Evolutionary conservation across 1,140 invertebrate species (phyloP).

Genomic region (Mycetomoellerius zeteki): DNA sequence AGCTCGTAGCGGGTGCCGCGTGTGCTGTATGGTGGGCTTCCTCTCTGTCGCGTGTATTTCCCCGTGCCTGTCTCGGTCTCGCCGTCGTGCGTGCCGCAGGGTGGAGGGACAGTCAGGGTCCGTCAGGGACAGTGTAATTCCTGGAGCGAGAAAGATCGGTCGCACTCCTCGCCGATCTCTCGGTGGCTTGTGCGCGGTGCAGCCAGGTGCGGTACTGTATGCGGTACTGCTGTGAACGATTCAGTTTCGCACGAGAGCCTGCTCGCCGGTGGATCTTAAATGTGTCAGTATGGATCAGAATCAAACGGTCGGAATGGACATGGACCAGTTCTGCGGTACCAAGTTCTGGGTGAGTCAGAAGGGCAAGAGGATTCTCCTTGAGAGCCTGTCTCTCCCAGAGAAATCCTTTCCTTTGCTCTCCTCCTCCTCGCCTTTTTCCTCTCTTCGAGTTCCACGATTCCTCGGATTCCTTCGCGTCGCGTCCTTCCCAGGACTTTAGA

Average conservation of each 20-base stretch:
- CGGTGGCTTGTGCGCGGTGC: not conserved
- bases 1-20: not conserved
- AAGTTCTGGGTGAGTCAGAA: slow-evolving; percentile 89
- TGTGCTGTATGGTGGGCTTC: too few species aligned
- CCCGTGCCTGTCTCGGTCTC: not conserved
- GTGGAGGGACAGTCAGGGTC: not conserved
- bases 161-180: not conserved
- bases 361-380: not conserved
- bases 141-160: not conserved
- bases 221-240: not conserved
- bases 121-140: not conserved
- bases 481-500: too few species aligned
- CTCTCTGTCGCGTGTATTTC: not conserved
- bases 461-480: too few species aligned
- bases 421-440: not conserved
- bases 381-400: not conserved
- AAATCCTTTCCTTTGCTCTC: not conserved
- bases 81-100: not conserved
- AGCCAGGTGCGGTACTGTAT: not conserved
- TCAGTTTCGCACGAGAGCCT: not conserved
- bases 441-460: too few species aligned
- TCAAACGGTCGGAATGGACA: slow-evolving; percentile 85
- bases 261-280: slow-evolving; percentile 66
- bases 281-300: slow-evolving; percentile 81
- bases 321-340: slow-evolving; percentile 89